Evolutionary conservation across 2,113 vertebrate species (phyloP), one percentile per base, ranked within the genome.

Genomic region (Labrus mixtus): DNA sequence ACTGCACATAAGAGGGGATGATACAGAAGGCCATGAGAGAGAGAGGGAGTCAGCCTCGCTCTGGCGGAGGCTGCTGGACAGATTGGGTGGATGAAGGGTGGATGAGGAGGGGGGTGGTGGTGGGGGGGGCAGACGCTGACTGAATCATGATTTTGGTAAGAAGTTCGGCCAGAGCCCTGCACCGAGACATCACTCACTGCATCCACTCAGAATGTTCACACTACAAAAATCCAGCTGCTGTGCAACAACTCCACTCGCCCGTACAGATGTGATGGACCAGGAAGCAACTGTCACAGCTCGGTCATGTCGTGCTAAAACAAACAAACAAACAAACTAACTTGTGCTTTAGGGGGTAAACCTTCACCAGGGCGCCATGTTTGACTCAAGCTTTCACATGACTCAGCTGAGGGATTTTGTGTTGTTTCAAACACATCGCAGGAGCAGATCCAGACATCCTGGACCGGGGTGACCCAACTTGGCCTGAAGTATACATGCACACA

Each of bases 1-100:
- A 59, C 50, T 29, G 60, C 60, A 72, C 25, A 61, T 33, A n/a
- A 59, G 60, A 65, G 58, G 46, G 11, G 45, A 69, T 48, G 63
- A 73, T 29, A 51, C 48, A 51, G 19, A 10, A 8, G 48, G 48
- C 48, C 48, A 51, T 8, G 19, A 15, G 46, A 51, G 48, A n/a
- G 48, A 29, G 29, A 48, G n/a, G n/a, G 55, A 71, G 25, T 81
- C 39, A 39, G 62, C 39, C 17, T 22, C 25, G 19, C 37, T 16
- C 41, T 62, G 50, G 72, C 53, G 57, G 22, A 67, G 62, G 1
- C 10, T 8, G 25, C 0, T 33, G 17, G 61, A 67, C 50, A 66
- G 56, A 76, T n/a, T 63, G 37, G 37, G 37, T 39, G 37, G 37
- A 10, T 25, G 25, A 25, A 3, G 25, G 25, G 25, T 25, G 37